Conservation (phyloP, 2,888 invertebrate genomes). For the Orchesella flavescens region DNA sequence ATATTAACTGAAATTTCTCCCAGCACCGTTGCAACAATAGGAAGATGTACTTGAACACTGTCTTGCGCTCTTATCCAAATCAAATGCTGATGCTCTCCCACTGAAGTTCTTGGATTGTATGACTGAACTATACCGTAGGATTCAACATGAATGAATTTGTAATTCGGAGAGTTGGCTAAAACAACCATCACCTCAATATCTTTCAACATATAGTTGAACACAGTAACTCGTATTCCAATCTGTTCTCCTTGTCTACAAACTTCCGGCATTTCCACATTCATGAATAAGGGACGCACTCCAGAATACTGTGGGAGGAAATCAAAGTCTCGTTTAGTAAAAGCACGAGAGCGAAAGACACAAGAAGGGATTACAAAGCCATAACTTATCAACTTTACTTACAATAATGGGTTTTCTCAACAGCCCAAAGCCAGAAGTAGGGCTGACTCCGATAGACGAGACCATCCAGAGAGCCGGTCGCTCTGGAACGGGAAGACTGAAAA, state of each 20-base stretch:
- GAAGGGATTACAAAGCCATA: no score
- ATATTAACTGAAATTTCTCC: conserved; percentile 84
- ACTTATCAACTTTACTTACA: conserved; percentile 75
- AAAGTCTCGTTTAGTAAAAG: no score
- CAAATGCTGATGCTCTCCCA: conserved; percentile 96
- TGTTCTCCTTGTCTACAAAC: conserved; percentile 92
- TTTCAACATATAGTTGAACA: conserved; percentile 93
- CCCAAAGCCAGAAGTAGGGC: conserved; percentile 88
- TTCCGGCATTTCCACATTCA: conserved; percentile 93
- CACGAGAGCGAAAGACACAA: no score
- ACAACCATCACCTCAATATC: conserved; percentile 90
- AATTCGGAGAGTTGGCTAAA: conserved; percentile 87
- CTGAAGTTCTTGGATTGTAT: conserved; percentile 91
- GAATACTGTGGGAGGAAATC: conserved; percentile 82
- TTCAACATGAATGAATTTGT: conserved; percentile 93
- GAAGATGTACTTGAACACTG: conserved; percentile 88
- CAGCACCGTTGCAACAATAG: conserved; percentile 87
- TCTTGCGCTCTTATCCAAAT: conserved; percentile 82
- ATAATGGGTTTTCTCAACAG: conserved; percentile 86
- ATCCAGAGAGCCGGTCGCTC: conserved; percentile 92
- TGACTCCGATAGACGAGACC: conserved; percentile 92
- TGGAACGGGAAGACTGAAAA: conserved; percentile 90
- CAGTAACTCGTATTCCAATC: conserved; percentile 90
- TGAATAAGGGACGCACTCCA: conserved; percentile 93
- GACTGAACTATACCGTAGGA: conserved; percentile 82